Evolutionary conservation across 2,797 vertebrate genomes (phyloP).

Genomic region (Tapera naevia): DNA sequence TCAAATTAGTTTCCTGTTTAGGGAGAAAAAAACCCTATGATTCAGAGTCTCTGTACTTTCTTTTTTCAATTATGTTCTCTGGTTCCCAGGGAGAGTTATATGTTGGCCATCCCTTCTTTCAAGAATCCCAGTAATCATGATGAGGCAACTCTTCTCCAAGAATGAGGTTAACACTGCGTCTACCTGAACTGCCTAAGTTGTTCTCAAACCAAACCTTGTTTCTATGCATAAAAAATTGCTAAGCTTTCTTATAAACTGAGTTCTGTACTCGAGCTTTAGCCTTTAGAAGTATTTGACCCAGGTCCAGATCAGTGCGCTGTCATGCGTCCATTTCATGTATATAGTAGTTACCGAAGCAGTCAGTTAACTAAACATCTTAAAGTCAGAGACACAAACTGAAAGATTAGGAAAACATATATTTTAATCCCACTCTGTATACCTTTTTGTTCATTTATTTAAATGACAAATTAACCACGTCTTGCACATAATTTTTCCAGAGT

Average conservation of each 20-base stretch:
- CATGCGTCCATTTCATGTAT: background rate
- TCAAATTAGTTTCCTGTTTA: constrained; percentile 12
- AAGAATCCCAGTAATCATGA: background rate
- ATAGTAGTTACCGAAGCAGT: background rate
- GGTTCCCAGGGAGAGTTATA: background rate
- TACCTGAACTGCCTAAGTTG: background rate
- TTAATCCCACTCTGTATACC: background rate
- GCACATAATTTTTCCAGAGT: background rate
- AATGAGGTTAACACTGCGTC: background rate
- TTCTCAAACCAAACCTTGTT: background rate
- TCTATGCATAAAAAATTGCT: background rate
- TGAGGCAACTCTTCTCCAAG: background rate
- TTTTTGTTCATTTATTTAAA: background rate
- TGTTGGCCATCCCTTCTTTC: background rate
- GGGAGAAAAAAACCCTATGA: background rate
- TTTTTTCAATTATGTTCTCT: background rate
- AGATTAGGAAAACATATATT: background rate
- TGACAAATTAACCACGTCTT: background rate
- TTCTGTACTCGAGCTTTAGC: background rate
- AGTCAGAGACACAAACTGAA: background rate
- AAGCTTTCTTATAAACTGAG: background rate
- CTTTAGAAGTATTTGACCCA: background rate
- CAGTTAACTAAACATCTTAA: background rate
- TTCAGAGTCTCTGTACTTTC: background rate
- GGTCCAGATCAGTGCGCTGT: background rate